phyloP scores from a whole-genome alignment of 2,797 vertebrate species.

The Lacerta viridis region DNA sequence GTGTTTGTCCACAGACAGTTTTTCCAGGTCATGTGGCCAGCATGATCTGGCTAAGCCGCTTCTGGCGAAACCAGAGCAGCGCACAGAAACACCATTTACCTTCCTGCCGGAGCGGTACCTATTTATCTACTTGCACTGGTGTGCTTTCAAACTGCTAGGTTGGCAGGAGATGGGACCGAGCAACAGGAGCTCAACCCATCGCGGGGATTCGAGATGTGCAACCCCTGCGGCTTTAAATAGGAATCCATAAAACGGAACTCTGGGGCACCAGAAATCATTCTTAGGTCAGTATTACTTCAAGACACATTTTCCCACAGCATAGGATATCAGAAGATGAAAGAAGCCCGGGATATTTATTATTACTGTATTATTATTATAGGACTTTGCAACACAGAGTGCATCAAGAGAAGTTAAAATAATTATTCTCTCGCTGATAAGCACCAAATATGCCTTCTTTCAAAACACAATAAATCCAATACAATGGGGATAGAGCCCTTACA shows the following conservation, averaged over 20 bases:
- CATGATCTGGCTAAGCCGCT: too few relatives aligned
- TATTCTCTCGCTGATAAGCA: slow-evolving; percentile 50
- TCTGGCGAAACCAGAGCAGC: too few relatives aligned
- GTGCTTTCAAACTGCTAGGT: too few relatives aligned
- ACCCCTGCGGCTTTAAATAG: neutral
- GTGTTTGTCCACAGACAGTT: too few relatives aligned
- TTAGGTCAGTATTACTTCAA: neutral
- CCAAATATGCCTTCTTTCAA: slow-evolving; percentile 40
- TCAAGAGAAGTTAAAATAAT: slow-evolving; percentile 59
- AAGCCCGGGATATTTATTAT: slow-evolving; percentile 41
- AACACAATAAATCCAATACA: slow-evolving; percentile 7
- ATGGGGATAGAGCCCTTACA: slow-evolving; percentile 41
- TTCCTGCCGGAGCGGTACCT: too few relatives aligned
- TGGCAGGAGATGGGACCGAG: too few relatives aligned
- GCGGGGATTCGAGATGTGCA: neutral
- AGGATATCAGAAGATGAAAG: slow-evolving; percentile 43
- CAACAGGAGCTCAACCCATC: too few relatives aligned
- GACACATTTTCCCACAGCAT: slow-evolving; percentile 33
- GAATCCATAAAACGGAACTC: neutral
- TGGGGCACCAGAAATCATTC: neutral
- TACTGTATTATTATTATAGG: slow-evolving; percentile 24
- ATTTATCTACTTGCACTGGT: too few relatives aligned
- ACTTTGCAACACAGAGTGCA: slow-evolving; percentile 48
- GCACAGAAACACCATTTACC: too few relatives aligned
- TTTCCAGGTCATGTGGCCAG: too few relatives aligned